phyloP scores from a whole-genome alignment of 2,797 vertebrate genomes.

The Myotis myotis region DNA sequence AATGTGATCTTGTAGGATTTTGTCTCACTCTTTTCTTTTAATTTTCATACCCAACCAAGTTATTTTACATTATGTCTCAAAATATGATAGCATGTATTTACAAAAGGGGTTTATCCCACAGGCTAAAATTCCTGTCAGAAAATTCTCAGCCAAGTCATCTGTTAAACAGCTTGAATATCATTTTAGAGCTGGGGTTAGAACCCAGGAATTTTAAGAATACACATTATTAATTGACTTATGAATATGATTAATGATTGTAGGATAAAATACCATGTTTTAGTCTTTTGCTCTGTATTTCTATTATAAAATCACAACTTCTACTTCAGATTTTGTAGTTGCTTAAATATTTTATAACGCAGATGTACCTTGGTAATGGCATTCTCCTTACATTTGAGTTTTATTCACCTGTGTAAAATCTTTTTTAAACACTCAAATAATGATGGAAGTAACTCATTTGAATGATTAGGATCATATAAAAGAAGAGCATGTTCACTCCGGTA shows the following conservation, averaged over 20 bases:
- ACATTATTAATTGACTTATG: not conserved
- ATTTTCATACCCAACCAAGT: not conserved
- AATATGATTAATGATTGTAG: not conserved
- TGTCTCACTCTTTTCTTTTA: not conserved
- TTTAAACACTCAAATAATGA: slow-evolving; percentile 41
- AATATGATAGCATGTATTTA: not conserved
- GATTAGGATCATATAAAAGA: not conserved
- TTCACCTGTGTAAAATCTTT: slow-evolving; percentile 44
- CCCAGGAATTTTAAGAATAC: not conserved
- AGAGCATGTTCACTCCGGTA: not conserved
- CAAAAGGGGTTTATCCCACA: not conserved
- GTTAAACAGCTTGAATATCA: not conserved
- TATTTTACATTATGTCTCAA: not conserved
- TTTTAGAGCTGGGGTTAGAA: not conserved
- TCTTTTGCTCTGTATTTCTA: slow-evolving; percentile 17
- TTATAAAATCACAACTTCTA: not conserved
- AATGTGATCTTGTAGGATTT: slow-evolving; percentile 6
- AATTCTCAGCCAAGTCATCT: not conserved
- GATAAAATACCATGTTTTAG: not conserved
- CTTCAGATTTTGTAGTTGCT: not conserved
- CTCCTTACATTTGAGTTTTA: slow-evolving; percentile 7
- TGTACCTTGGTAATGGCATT: not conserved
- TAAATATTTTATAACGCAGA: slow-evolving; percentile 44
- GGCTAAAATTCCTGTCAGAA: slow-evolving; percentile 26
- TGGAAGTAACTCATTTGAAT: slow-evolving; percentile 20